Base-by-base conservation (phyloP, 2,888 invertebrate species). In the Maniola hyperantus region DNA sequence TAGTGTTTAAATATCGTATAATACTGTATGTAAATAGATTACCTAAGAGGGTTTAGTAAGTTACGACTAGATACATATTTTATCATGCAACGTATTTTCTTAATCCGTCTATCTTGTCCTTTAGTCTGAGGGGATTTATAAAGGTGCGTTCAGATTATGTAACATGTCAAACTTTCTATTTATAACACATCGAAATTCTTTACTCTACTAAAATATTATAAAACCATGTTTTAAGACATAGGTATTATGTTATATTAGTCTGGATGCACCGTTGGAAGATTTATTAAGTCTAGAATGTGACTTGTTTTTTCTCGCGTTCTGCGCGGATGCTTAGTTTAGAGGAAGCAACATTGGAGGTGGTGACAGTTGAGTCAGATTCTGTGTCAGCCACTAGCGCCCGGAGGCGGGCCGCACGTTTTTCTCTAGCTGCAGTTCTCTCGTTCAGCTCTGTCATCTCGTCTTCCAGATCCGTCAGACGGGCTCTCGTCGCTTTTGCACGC, bases 381-480 rank as follows among this genome's bases (percentile, higher is more conserved):
- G 87, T 85, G 74, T 94, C 96, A 61, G 94, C 95, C 18, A 96
- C 94, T 34, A 96, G 83, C 0, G 95, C 95, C 64, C 95, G 93
- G 39, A 96, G 93, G 63, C 95, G 94, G 0, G 95, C 95, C 1
- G 95, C 94, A 55, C 96, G 94, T 68, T 94, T 94, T 79, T 96
- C 96, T 71, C 96, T 93, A 20, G 94, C 94, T 0, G 94, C 95
- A 76, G 94, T 94, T 77, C 95, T 93, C 77, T 96, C 95, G 18
- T 91, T 94, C 68, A 96, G 85, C 73, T 95, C 95, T 51, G 94
- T 93, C 95, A 96, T 96, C 83, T 97, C 96, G 60, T 94, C 94
- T 78, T 96, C 96, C 53, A 97, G 88, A 77, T 96, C 96, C 46
- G 93, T 93, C 18, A 96, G 87, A 58, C 96, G 93, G 10, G 95